Evolutionary conservation across 2,113 vertebrate genomes (phyloP), one percentile per base, ranked within the genome.

Genomic region (Chlorodrepanis virens): DNA sequence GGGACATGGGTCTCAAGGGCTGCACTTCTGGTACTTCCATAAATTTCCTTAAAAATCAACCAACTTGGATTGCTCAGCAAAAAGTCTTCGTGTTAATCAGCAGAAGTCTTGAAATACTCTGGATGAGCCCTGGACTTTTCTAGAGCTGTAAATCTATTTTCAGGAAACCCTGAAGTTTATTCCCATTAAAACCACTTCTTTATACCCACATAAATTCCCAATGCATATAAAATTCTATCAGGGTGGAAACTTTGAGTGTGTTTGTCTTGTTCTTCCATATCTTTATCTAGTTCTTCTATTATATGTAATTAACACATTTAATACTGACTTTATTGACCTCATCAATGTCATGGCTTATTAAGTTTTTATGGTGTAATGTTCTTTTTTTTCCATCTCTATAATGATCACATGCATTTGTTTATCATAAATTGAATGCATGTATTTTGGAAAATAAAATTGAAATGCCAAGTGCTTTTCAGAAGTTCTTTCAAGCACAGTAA

Each of bases 391-490:
- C 3, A 18, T 79, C 35, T 75, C 37, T 40, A 9, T 22, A 80
- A 47, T 33, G 35, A 72, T 93, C 54, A 31, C 53, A n/a, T 85
- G 35, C 10, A 37, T 79, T 85, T 87, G 74, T 76, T 95, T 78
- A 75, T 82, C 31, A 45, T 59, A 76, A 91, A 63, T 25, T 59
- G 59, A 83, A 35, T 39, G 31, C 12, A 3, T 45, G 29, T 42
- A 42, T 83, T 89, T 79, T 90, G 75, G 70, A 53, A 88, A 87
- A 85, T 81, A 87, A 87, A 91, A 71, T 4, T 75, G 84, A 83
- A 85, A 85, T 77, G 63, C 70, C 79, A 89, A 80, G 12, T 33
- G 35, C 14, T 95, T 91, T 94, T 86, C 57, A 64, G 35, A 91
- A 89, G 72, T 57, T 23, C 64, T 94, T 94, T 72, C 67, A 82